These are phyloP conservation scores for Trematomus bernacchii DNA, from an alignment of 2,797 vertebrate genomes.

Conservation along the genomic window DNA sequence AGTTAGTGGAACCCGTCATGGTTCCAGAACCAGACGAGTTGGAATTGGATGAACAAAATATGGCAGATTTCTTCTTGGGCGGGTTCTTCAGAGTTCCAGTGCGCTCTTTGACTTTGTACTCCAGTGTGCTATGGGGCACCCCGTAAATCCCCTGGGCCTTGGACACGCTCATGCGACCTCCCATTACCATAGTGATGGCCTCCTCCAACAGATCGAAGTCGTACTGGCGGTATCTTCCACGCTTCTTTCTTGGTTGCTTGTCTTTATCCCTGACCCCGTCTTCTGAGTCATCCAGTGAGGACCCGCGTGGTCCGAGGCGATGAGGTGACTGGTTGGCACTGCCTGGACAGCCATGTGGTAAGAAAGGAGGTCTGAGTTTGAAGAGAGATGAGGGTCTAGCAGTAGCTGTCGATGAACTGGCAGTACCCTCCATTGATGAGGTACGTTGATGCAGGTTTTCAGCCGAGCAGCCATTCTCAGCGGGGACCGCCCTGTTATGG, in stretches of 20 bases:
- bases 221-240: slow-evolving; percentile 97
- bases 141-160: slow-evolving; percentile 99
- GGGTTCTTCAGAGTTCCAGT: slow-evolving; percentile 98
- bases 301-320: slow-evolving; percentile 64
- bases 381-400: slow-evolving; percentile 71
- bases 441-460: slow-evolving; percentile 92
- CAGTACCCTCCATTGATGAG: slow-evolving; percentile 68
- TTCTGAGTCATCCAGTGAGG: slow-evolving; percentile 91
- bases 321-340: slow-evolving; percentile 73
- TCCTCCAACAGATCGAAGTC: slow-evolving; percentile 99
- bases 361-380: slow-evolving; percentile 76
- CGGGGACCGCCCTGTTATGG: slow-evolving; percentile 85
- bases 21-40: slow-evolving; percentile 67
- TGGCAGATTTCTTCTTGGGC: slow-evolving; percentile 97
- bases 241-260: slow-evolving; percentile 98
- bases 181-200: slow-evolving; percentile 98
- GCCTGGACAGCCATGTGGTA: slow-evolving; percentile 65
- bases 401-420: slow-evolving; percentile 53
- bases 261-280: slow-evolving; percentile 95
- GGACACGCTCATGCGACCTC: slow-evolving; percentile 98
- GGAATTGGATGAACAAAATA: slow-evolving; percentile 61
- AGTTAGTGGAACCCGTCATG: slow-evolving; percentile 89
- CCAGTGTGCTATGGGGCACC: slow-evolving; percentile 99
- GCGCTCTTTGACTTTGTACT: slow-evolving; percentile 99
- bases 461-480: slow-evolving; percentile 90